A percentile compares a stretch with the other conserved stretches of the same genome.
Evolutionary conservation across 2,888 invertebrate species (phyloP).

Genomic region (Prosopocoilus inquinatus): DNA sequence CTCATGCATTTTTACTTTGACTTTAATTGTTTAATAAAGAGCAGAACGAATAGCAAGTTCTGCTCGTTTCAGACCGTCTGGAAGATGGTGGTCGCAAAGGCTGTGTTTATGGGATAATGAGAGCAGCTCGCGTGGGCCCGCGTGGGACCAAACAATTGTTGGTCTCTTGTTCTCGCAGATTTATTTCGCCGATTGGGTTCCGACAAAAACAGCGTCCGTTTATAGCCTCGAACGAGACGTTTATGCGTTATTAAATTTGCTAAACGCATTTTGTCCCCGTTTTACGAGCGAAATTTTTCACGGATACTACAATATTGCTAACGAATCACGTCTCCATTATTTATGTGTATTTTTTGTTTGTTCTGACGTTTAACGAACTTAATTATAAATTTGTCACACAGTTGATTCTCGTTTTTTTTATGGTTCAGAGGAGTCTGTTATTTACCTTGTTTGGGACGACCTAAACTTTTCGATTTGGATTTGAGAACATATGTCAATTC

Average conservation of each 20-base stretch:
- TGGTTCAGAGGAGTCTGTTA: too few species aligned
- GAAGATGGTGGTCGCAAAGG: slow-evolving; percentile 30
- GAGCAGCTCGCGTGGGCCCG: slow-evolving; percentile 30
- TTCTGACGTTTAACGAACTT: too few species aligned
- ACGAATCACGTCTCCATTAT: too few species aligned
- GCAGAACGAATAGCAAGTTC: slow-evolving; percentile 30
- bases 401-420: too few species aligned
- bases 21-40: slow-evolving; percentile 14
- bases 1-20: too few species aligned
- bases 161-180: slow-evolving; percentile 20
- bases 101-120: slow-evolving; percentile 38
- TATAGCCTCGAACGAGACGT: slow-evolving; percentile 3
- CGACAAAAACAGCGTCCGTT: slow-evolving; percentile 11
- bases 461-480: too few species aligned
- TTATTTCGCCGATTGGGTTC: slow-evolving; percentile 19
- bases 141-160: slow-evolving; percentile 30
- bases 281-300: background rate
- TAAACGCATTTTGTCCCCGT: slow-evolving; percentile 7
- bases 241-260: slow-evolving; percentile 14
- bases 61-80: slow-evolving; percentile 28
- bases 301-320: too few species aligned
- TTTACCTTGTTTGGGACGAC: too few species aligned
- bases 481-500: too few species aligned
- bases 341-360: too few species aligned
- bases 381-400: too few species aligned